Conservation (phyloP, 2,888 invertebrate species). For the Molorchus minor region DNA sequence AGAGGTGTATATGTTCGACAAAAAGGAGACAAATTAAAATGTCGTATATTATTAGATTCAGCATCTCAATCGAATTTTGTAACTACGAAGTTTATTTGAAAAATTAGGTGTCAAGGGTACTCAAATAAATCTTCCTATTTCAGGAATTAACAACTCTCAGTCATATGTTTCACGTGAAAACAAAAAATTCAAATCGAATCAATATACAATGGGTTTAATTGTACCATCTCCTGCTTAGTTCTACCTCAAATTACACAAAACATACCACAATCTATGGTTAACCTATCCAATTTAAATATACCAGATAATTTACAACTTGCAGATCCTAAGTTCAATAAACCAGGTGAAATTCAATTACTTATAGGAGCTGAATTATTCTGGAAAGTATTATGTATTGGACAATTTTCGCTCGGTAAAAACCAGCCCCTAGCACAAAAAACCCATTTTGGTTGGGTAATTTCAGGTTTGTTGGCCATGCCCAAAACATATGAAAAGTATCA, state of each 20-base stretch:
- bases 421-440: conserved; percentile 6
- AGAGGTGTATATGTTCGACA: neutral
- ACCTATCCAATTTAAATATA: neutral
- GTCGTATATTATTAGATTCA: conserved; percentile 10
- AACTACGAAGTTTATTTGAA: conserved; percentile 9
- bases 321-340: conserved; percentile 1
- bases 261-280: neutral
- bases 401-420: conserved; percentile 7
- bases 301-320: conserved; percentile 4
- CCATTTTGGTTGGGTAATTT: conserved; percentile 7
- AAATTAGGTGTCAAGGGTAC: neutral
- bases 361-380: conserved; percentile 6
- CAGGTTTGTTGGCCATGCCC: neutral
- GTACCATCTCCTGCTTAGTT: conserved; percentile 12
- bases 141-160: conserved; percentile 1
- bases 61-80: conserved; percentile 3
- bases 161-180: neutral
- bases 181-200: conserved; percentile 2
- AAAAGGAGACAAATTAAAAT: conserved; percentile 1
- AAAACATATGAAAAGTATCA: neutral
- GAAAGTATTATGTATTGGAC: conserved; percentile 5
- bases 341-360: neutral
- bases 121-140: neutral
- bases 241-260: conserved; percentile 5
- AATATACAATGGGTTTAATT: neutral